Evolutionary conservation across 2,888 invertebrate species (phyloP).

Genomic region (Microchrysa polita): DNA sequence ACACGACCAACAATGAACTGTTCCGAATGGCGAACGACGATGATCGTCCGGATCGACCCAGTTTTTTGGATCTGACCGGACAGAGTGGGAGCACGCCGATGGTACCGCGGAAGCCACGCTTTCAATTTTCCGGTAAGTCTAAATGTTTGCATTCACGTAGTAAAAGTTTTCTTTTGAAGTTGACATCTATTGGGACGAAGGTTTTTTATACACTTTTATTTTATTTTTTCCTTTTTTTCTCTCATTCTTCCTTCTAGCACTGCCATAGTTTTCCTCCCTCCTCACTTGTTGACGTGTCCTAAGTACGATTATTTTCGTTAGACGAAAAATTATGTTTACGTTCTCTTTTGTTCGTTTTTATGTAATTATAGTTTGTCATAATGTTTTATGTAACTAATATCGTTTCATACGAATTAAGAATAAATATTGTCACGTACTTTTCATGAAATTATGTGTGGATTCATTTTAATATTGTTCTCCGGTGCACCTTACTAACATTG

Average conservation of each 20-base stretch:
- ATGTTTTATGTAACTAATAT: conserved; percentile 40
- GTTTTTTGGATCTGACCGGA: conserved; percentile 73
- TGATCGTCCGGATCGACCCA: conserved; percentile 66
- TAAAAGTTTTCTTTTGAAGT: too few species aligned
- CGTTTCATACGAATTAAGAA: conserved; percentile 27
- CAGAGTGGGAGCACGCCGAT: conserved; percentile 69
- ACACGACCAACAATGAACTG: conserved; percentile 47
- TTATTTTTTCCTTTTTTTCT: conserved; percentile 22
- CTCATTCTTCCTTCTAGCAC: conserved; percentile 37
- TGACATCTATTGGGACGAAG: conserved; percentile 1
- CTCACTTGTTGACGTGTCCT: conserved; percentile 1
- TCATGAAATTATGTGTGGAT: conserved; percentile 3
- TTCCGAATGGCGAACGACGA: conserved; percentile 53
- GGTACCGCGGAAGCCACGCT: conserved; percentile 73
- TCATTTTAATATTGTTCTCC: not conserved
- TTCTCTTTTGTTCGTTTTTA: conserved; percentile 17
- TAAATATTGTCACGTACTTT: conserved; percentile 1
- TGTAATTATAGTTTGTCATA: conserved; percentile 8
- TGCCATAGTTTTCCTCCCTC: conserved; percentile 35
- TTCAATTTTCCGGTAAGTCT: conserved; percentile 73
- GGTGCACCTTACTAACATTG: not conserved
- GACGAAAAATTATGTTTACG: conserved; percentile 21
- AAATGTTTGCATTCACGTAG: not conserved
- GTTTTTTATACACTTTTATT: too few species aligned
- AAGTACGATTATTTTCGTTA: conserved; percentile 16